Conservation (phyloP, 2,113 vertebrate species). For the Clarias batrachus region DNA sequence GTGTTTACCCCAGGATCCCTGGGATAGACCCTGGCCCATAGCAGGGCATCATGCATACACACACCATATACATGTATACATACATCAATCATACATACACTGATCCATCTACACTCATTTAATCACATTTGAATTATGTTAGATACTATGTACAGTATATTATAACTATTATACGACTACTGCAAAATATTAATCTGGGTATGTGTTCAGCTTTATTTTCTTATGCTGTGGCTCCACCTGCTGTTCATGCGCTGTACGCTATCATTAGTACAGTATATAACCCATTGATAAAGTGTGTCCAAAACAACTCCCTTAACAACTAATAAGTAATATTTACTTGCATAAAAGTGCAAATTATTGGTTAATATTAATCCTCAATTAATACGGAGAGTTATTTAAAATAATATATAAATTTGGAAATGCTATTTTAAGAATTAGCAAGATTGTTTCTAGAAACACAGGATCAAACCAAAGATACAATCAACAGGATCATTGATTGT, state of each 20-base stretch:
- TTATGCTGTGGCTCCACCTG: conserved; percentile 18
- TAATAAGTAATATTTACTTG: not conserved
- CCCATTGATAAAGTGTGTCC: not conserved
- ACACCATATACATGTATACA: not conserved
- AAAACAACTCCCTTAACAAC: not conserved
- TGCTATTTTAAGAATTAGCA: not conserved
- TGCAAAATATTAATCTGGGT: not conserved
- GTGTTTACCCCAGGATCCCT: too few species aligned
- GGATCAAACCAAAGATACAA: too few species aligned
- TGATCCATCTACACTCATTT: not conserved
- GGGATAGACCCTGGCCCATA: not conserved
- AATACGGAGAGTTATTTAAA: too few species aligned
- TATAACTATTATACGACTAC: not conserved
- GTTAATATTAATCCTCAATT: not conserved
- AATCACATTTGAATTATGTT: not conserved
- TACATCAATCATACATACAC: not conserved
- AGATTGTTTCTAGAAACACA: too few species aligned
- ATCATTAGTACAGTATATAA: too few species aligned
- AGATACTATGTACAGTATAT: not conserved
- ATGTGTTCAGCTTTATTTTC: not conserved
- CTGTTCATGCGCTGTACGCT: not conserved
- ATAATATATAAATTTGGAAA: not conserved
- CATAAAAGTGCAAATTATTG: not conserved
- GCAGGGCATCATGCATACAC: not conserved
- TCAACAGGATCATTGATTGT: too few species aligned